Evolutionary conservation across 2,113 vertebrate species (phyloP).

Genomic region (Hyaena hyaena): DNA sequence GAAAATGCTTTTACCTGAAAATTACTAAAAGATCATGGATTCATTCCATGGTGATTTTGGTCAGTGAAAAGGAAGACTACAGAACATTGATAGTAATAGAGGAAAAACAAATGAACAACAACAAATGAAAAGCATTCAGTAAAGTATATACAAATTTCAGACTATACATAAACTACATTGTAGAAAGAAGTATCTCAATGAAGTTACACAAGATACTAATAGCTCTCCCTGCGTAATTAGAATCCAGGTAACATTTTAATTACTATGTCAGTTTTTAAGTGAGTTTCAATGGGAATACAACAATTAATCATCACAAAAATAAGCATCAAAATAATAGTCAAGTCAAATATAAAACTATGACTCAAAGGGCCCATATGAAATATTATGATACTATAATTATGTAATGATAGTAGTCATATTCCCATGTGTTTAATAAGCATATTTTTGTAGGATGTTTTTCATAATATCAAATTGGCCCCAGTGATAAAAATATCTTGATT

Average conservation of each 20-base stretch:
- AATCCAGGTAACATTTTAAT: not conserved
- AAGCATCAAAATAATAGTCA: not conserved
- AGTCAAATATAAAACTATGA: not conserved
- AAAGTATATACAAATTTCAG: not conserved
- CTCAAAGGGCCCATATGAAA: not conserved
- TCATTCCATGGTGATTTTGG: not conserved
- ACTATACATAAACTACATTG: not conserved
- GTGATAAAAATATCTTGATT: not conserved
- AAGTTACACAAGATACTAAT: not conserved
- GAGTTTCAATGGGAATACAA: not conserved
- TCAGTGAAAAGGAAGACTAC: not conserved
- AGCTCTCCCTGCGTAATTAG: not conserved
- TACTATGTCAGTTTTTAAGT: not conserved
- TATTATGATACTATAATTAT: not conserved
- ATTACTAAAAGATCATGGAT: not conserved
- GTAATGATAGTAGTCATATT: not conserved
- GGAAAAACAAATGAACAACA: not conserved
- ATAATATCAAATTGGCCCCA: not conserved
- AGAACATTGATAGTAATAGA: not conserved
- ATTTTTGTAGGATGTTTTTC: not conserved
- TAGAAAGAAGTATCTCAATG: not conserved
- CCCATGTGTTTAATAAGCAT: not conserved
- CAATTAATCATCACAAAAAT: conserved; percentile 11
- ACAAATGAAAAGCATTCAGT: not conserved
- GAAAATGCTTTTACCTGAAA: not conserved